A percentile compares a stretch with the other conserved stretches of the same genome.
These are phyloP conservation scores for Euura lappo DNA, from an alignment of 1,140 invertebrate genomes.

Conservation along the genomic window DNA sequence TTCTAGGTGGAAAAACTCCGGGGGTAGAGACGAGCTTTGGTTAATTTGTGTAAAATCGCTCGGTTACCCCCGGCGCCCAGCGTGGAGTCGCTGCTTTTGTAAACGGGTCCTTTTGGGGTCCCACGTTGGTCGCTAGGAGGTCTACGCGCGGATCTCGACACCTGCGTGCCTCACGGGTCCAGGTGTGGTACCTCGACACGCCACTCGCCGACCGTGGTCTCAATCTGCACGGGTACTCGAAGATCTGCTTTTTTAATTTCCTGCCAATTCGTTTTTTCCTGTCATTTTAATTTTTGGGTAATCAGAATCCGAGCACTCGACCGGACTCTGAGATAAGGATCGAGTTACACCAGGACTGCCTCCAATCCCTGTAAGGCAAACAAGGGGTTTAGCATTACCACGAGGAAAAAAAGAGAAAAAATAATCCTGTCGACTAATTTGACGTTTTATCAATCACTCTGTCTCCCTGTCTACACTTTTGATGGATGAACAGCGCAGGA, in stretches of 20 bases:
- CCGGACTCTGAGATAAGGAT: not conserved
- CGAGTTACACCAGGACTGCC: not conserved
- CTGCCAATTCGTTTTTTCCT: not conserved
- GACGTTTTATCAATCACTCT: conserved; percentile 49
- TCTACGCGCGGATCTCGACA: conserved; percentile 20
- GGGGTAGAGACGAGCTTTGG: conserved; percentile 31
- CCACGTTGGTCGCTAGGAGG: conserved; percentile 27
- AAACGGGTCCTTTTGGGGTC: conserved; percentile 17
- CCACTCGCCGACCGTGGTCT: not conserved
- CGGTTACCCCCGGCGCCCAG: conserved; percentile 31
- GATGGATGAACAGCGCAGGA: conserved; percentile 47
- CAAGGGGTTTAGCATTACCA: conserved; percentile 12
- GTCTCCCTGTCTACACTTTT: conserved; percentile 25
- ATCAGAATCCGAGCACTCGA: not conserved
- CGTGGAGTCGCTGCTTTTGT: conserved; percentile 39
- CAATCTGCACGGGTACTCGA: not conserved
- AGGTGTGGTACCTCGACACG: conserved; percentile 27
- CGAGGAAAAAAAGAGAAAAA: not conserved
- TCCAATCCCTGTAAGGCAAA: not conserved
- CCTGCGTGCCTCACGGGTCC: conserved; percentile 29
- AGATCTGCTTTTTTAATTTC: not conserved
- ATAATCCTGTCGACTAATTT: conserved; percentile 36
- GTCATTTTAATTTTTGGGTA: not conserved
- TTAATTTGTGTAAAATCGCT: conserved; percentile 42
- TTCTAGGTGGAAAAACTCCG: conserved; percentile 9